Conservation (phyloP, 2,113 vertebrate species). For the Oreochromis niloticus region DNA sequence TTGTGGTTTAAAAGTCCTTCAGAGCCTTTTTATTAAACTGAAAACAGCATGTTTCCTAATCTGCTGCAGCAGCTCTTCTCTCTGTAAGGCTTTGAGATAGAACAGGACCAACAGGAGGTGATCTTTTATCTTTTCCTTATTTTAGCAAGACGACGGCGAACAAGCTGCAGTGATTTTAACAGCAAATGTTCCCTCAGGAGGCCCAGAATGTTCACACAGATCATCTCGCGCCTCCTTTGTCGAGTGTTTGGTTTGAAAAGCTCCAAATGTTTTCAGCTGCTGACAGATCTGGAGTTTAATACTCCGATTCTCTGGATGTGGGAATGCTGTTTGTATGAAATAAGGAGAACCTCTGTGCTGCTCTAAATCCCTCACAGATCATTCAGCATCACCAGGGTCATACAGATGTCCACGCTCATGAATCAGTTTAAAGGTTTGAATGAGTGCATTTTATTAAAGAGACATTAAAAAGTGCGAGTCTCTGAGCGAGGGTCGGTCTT, state of each 20-base stretch:
- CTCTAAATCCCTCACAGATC: neutral
- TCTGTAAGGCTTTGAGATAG: neutral
- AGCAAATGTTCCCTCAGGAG: neutral
- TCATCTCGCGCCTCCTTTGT: neutral
- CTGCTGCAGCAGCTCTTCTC: neutral
- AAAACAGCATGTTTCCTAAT: neutral
- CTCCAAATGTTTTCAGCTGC: neutral
- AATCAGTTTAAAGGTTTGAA: neutral
- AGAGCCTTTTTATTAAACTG: neutral
- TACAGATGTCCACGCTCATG: neutral
- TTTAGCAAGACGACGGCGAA: neutral
- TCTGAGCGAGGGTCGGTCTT: neutral
- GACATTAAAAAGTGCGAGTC: neutral
- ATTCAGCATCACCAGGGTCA: neutral
- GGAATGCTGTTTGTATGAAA: neutral
- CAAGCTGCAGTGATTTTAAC: neutral
- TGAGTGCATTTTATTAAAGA: neutral
- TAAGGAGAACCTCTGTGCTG: neutral
- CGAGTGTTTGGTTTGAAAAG: neutral
- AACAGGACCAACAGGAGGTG: neutral
- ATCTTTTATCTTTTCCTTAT: neutral
- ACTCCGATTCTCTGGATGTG: rapidly evolving
- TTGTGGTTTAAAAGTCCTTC: neutral
- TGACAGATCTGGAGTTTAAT: neutral
- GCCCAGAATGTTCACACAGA: neutral